Evolutionary conservation across 1,140 invertebrate species (phyloP), one percentile per base, ranked within the genome.

Genomic region (Berghia stephanieae): DNA sequence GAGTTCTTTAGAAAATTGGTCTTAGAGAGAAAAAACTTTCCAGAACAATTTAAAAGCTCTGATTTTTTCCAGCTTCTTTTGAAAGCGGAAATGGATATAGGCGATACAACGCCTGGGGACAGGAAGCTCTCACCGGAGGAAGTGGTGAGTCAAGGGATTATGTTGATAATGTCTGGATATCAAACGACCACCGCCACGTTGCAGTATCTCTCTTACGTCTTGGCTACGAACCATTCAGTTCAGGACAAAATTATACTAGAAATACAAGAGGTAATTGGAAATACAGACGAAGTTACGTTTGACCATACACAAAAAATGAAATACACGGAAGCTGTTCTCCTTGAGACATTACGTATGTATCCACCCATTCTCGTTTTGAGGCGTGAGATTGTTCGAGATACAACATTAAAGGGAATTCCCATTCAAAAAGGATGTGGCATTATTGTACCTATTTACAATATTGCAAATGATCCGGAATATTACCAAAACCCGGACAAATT

Each of bases 141-240:
- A 80, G 90, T 95, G 16, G 88, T 93, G 1, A 91, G 92, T 0
- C 93, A 94, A 81, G 91, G 91, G 0, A 87, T 92, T 0, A 72
- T 93, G 5, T 94, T 94, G 78, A 93, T 94, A 77, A 86, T 91
- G 1, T 93, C 91, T 72, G 93, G 93, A 2, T 94, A 92, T 79
- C 92, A 93, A 83, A 93, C 93, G 0, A 90, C 92, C 0, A 88
- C 92, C 0, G 91, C 90, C 0, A 88, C 91, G 0, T 83, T 93
- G 49, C 83, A 90, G 0, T 92, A 92, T 79, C 85, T 91, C 0
- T 83, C 90, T 0, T 92, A 92, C 68, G 88, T 92, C 77, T 81
- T 94, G 31, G 92, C 93, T 1, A 79, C 89, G 24, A 84, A 93
- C 77, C 91, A 87, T 0, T 84, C 90, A 0, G 82, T 93, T 8